Evolutionary conservation across 2,797 vertebrate species (phyloP).

Genomic region (Chelon auratus): DNA sequence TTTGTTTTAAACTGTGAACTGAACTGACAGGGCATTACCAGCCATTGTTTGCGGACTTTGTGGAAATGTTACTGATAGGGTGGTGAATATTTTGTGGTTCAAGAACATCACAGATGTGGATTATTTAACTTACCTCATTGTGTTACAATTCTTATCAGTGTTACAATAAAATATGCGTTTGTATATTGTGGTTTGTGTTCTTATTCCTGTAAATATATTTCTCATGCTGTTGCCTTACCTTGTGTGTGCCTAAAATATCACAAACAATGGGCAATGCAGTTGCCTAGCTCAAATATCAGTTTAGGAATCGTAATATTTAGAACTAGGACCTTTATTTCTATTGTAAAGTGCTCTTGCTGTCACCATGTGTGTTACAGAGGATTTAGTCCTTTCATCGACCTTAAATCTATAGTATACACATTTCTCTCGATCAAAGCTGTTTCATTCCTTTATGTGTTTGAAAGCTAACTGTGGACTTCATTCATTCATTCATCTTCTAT

Average conservation of each 20-base stretch:
- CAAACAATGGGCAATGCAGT: background rate
- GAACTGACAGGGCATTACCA: constrained; percentile 50
- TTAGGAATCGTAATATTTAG: no score
- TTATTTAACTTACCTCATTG: constrained; percentile 96
- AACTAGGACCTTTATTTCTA: no score
- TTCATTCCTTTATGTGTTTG: background rate
- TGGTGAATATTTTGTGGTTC: constrained; percentile 79
- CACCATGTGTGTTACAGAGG: no score
- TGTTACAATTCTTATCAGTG: constrained; percentile 93
- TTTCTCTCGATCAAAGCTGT: no score
- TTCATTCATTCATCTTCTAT: no score
- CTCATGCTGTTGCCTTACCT: background rate
- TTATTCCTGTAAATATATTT: background rate
- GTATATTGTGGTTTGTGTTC: constrained; percentile 63
- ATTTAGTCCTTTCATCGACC: no score
- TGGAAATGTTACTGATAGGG: constrained; percentile 72
- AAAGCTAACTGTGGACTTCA: rapidly evolving
- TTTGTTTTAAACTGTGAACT: constrained; percentile 75
- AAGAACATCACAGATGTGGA: constrained; percentile 84
- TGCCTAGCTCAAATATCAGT: background rate
- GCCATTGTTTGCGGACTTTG: constrained; percentile 72
- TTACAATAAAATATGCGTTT: constrained; percentile 94
- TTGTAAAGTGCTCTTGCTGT: no score
- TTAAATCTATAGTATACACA: no score
- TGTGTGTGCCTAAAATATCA: constrained; percentile 2